Evolutionary conservation across 1,140 invertebrate species (phyloP), one percentile per base, ranked within the genome.

Genomic region (Diabrotica virgifera): DNA sequence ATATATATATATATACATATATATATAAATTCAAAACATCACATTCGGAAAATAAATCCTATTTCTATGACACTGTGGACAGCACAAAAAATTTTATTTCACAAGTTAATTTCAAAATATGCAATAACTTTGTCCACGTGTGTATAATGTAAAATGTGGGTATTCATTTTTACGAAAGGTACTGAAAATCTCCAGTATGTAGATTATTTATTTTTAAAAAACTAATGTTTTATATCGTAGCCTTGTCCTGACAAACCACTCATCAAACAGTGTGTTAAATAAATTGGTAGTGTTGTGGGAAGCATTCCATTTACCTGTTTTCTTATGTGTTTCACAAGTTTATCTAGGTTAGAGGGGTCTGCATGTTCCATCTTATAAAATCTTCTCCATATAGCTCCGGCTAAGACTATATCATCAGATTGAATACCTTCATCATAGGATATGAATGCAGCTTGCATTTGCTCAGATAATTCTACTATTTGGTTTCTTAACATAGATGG

Each of bases 401-500:
- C 93, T 63, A 96, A 79, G 7, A 88, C 80, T 64, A 79, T 83
- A 75, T 94, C 92, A 75, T 89, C 85, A 52, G 84, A 84, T 70
- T 86, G 80, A 11, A 95, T 73, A 14, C 92, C 93, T 83, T 95
- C 93, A 78, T 96, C 93, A 74, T 95, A 95, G n/a, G 84, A 84
- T 67, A 95, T 85, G 24, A 95, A 74, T 52, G 90, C 86, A n/a
- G 90, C 91, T 79, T 92, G 89, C 77, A 95, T 91, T 74, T 94
- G 89, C 67, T 91, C 82, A 8, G 85, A 87, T 6, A 94, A 74
- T 59, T 85, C 82, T 54, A 81, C 55, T 2, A 89, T 78, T 75
- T 90, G 84, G 60, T 81, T 80, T 40, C 78, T 83, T 14, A 85
- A 83, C 59, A 80, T 79, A 2, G 83, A 78, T 59, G 81, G 75